Evolutionary conservation across 92 coral and sea anemone species (phyloP).

Genomic region (Pocillopora meandrina): DNA sequence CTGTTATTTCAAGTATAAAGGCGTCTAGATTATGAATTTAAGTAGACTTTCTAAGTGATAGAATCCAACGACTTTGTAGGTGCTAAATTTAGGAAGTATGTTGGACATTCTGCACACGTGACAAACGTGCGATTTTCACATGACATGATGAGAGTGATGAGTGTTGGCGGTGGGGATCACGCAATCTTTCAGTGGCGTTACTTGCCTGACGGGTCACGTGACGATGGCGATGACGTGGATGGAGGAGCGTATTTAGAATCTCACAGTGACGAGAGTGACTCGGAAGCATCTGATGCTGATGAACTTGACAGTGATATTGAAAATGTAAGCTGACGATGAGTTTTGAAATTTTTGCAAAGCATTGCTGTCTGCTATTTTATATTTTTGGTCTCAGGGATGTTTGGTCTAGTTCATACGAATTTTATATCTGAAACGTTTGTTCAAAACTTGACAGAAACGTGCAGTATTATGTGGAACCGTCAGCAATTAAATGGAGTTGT

Average conservation of each 20-base stretch:
- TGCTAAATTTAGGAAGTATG: conserved; percentile 95
- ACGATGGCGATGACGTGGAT: conserved; percentile 79
- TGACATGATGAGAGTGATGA: conserved; percentile 84
- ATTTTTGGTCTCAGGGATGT: not conserved
- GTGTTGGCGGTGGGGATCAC: conserved; percentile 98
- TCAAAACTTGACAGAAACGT: too few species aligned
- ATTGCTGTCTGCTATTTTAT: not conserved
- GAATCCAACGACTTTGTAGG: conserved; percentile 39
- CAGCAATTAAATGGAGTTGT: too few species aligned
- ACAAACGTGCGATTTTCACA: conserved; percentile 96
- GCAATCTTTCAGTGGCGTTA: conserved; percentile 99
- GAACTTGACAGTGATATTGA: conserved; percentile 97
- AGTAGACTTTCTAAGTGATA: too few species aligned
- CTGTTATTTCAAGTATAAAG: not conserved
- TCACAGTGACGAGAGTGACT: conserved; percentile 94
- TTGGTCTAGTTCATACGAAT: too few species aligned
- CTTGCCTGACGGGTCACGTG: conserved; percentile 90
- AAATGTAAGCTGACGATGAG: conserved; percentile 63
- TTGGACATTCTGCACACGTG: conserved; percentile 98
- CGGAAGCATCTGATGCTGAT: conserved; percentile 92
- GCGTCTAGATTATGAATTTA: not conserved
- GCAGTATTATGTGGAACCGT: too few species aligned
- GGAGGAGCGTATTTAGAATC: conserved; percentile 93
- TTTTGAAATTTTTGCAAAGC: too few species aligned
- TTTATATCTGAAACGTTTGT: too few species aligned